Evolutionary conservation across 2,797 vertebrate genomes (phyloP), one percentile per base, ranked within the genome.

Genomic region (Crax fasciolata): DNA sequence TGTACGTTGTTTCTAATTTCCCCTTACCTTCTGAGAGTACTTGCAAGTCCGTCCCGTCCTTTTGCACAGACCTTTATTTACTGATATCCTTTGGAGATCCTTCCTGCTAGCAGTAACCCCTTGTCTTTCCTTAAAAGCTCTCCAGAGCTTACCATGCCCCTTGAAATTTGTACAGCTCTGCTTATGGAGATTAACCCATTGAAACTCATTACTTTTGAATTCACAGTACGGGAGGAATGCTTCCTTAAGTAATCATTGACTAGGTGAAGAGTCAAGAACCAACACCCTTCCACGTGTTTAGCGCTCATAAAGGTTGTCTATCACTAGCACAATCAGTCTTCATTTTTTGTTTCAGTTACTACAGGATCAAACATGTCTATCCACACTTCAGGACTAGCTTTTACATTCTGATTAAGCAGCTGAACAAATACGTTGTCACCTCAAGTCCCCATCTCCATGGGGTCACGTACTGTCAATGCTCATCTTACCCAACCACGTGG

Each of bases 181-280:
- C 39, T 86, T 67, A 57, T 1, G 6, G 70, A 81, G 58, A 30
- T 89, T 62, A 92, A 92, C 71, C 66, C 82, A 48, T 59, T 84
- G 79, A 87, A 90, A 96, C 71, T 94, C 81, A 74, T 87, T 85
- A 83, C 20, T 73, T 52, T 25, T 85, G 82, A 84, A 90, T 94
- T 87, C 91, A 74, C 77, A 67, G 55, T 52, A 51, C 65, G 5
- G 65, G 67, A 94, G 49, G 92, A 97, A 93, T 86, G 87, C 54
- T 20, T 35, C 35, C 35, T 35, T 5, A 77, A 83, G 79, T 84
- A 97, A 91, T 93, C 94, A 94, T 80, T 94, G 90, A 92, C 93
- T 88, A 87, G 90, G 87, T 93, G 87, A 93, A 94, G 61, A 84
- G 86, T 89, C 80, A 90, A 90, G 68, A 87, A 41, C 14, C 7